phyloP scores from a whole-genome alignment of 1,140 invertebrate genomes.

The Phthorimaea operculella region DNA sequence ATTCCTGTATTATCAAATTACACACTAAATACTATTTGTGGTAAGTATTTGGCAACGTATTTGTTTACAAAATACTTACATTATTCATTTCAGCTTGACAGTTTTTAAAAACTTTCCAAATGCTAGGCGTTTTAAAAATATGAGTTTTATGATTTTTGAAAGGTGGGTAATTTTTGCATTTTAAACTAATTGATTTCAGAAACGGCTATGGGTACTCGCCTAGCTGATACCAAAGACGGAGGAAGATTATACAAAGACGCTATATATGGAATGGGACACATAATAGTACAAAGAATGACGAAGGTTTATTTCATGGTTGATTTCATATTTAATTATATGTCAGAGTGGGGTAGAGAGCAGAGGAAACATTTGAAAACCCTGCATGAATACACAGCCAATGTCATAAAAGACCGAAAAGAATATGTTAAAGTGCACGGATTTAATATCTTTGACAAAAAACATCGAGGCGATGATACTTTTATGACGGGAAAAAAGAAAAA shows the following conservation, averaged over 20 bases:
- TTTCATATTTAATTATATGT: conserved; percentile 28
- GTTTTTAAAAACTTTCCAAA: too few species aligned
- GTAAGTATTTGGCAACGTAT: conserved; percentile 70
- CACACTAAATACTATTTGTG: conserved; percentile 73
- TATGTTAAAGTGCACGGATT: conserved; percentile 19
- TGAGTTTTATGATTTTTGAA: too few species aligned
- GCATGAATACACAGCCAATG: conserved; percentile 37
- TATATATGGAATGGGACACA: conserved; percentile 22
- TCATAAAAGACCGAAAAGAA: conserved; percentile 35
- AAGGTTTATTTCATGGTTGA: conserved; percentile 39
- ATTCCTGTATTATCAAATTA: conserved; percentile 76
- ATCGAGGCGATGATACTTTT: conserved; percentile 16
- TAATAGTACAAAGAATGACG: conserved; percentile 41
- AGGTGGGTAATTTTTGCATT: too few species aligned
- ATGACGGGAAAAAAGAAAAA: conserved; percentile 61
- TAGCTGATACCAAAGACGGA: conserved; percentile 8
- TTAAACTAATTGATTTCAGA: not conserved
- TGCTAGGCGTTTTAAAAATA: too few species aligned
- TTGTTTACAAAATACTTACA: conserved; percentile 36
- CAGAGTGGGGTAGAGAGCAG: conserved; percentile 18
- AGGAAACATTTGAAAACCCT: conserved; percentile 29
- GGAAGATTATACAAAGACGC: conserved; percentile 18
- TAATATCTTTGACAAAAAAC: conserved; percentile 10
- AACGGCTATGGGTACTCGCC: conserved; percentile 12
- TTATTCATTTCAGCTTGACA: too few species aligned